These are phyloP conservation scores for Malacosoma neustria DNA, from an alignment of 2,888 invertebrate genomes.

Conservation along the genomic window DNA sequence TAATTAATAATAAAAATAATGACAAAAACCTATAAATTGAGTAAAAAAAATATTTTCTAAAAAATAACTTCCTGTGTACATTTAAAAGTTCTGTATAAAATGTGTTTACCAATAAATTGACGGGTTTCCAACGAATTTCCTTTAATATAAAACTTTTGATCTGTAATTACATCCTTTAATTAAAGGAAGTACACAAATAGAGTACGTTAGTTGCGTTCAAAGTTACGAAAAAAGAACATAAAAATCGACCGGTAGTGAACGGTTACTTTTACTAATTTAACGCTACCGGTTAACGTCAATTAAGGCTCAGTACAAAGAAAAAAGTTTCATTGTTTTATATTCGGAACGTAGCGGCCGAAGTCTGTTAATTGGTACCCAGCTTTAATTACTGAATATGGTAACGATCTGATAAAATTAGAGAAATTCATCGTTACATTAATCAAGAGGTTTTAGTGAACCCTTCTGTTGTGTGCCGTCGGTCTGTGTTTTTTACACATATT, in stretches of 20 bases:
- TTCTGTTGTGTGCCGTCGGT: no score
- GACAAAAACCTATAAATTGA: no score
- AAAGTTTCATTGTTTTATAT: slow-evolving; percentile 50
- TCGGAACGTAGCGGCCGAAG: slow-evolving; percentile 4
- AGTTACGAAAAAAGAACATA: not conserved
- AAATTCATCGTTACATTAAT: slow-evolving; percentile 16
- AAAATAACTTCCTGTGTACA: no score
- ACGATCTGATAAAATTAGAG: slow-evolving; percentile 34
- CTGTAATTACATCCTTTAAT: not conserved
- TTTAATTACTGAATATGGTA: slow-evolving; percentile 54
- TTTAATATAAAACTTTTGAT: not conserved
- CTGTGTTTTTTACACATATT: slow-evolving; percentile 2
- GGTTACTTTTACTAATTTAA: slow-evolving; percentile 26
- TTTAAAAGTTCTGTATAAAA: no score
- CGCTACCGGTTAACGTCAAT: slow-evolving; percentile 53
- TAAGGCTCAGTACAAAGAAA: slow-evolving; percentile 41
- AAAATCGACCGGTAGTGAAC: slow-evolving; percentile 1
- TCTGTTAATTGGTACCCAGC: slow-evolving; percentile 56
- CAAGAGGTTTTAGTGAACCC: no score
- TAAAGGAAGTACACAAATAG: not conserved
- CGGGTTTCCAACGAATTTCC: not conserved
- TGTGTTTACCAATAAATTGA: no score
- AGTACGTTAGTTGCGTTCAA: not conserved
- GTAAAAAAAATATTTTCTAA: no score
- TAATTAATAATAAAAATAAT: no score